Evolutionary conservation across 2,797 vertebrate species (phyloP).

Genomic region (Numenius phaeopus): DNA sequence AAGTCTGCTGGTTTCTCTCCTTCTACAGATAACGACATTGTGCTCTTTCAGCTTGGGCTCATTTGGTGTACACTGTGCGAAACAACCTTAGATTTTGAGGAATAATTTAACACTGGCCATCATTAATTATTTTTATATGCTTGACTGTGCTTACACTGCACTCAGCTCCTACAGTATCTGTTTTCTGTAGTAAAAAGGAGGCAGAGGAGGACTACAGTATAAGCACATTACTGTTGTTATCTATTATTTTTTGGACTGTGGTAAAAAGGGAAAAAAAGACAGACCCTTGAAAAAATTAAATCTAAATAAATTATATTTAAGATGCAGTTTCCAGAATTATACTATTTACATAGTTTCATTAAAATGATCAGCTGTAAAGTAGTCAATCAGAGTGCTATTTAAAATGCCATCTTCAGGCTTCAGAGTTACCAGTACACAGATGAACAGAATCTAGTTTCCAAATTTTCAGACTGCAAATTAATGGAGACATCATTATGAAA

Average conservation of each 20-base stretch:
- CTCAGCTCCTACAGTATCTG: not conserved
- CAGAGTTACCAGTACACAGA: not conserved
- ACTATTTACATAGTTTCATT: not conserved
- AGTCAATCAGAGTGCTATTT: not conserved
- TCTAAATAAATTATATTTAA: not conserved
- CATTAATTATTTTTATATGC: not conserved
- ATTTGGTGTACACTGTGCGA: slow-evolving; percentile 33
- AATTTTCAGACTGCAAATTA: slow-evolving; percentile 5
- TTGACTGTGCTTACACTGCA: slow-evolving; percentile 9
- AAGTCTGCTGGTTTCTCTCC: slow-evolving; percentile 68
- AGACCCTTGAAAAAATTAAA: not conserved
- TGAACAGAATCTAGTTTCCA: not conserved
- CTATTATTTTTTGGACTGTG: not conserved
- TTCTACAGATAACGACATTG: slow-evolving; percentile 49
- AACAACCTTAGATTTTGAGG: slow-evolving; percentile 45
- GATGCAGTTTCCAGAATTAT: not conserved
- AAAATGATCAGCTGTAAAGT: not conserved
- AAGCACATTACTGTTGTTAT: not conserved
- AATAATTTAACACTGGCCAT: slow-evolving; percentile 27
- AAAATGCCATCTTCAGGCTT: not conserved
- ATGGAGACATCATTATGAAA: not conserved
- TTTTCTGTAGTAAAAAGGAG: not conserved
- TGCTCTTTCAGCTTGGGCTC: slow-evolving; percentile 45
- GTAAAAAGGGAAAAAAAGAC: not conserved
- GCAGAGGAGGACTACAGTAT: not conserved